A percentile compares a stretch with the other conserved stretches of the same genome.
Evolutionary conservation across 2,888 invertebrate species (phyloP).

Genomic region (Pristionchus exspectatus): DNA sequence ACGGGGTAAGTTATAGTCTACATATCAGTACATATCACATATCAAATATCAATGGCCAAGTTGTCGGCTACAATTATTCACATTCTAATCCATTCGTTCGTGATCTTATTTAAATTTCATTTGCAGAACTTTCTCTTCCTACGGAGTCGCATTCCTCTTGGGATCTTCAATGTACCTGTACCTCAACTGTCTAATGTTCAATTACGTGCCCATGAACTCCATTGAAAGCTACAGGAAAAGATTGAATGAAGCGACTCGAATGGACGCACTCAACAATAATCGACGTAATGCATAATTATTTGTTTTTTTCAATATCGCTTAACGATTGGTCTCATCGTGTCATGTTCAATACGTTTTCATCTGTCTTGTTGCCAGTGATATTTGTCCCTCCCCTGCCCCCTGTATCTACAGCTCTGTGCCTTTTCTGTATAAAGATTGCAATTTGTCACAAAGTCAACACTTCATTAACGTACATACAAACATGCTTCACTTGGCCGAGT

Average conservation of each 20-base stretch:
- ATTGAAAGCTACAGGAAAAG: constrained; percentile 25
- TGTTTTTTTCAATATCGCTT: neutral
- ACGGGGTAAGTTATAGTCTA: neutral
- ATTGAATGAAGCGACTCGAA: neutral
- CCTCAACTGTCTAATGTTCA: neutral
- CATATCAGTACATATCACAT: too few relatives aligned
- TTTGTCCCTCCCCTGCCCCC: neutral
- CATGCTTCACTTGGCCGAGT: constrained; percentile 16
- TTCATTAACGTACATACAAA: neutral
- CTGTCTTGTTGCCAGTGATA: neutral
- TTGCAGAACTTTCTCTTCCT: constrained; percentile 6
- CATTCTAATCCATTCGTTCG: neutral
- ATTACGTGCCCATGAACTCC: neutral
- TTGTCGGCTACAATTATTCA: neutral
- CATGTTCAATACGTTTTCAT: neutral
- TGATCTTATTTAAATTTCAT: neutral
- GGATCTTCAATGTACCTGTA: neutral
- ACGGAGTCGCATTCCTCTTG: neutral
- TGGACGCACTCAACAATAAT: neutral
- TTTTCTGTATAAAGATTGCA: neutral
- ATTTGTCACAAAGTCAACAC: neutral
- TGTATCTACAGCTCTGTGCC: neutral
- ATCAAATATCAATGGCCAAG: neutral
- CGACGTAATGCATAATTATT: neutral
- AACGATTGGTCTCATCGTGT: neutral